Evolutionary conservation across 1,140 invertebrate genomes (phyloP), one percentile per base, ranked within the genome.

Genomic region (Cydia fagiglandana): DNA sequence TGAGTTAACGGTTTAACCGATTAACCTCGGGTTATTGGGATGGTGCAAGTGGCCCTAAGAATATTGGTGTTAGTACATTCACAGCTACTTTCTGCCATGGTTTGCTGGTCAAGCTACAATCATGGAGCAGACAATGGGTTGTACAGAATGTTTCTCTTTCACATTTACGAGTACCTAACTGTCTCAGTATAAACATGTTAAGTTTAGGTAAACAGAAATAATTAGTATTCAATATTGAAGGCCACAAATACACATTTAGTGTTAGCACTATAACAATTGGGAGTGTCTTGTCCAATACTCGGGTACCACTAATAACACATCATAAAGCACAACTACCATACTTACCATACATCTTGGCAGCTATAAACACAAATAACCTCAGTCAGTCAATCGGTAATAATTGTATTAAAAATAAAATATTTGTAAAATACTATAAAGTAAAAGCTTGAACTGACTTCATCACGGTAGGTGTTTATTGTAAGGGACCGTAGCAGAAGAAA

Each of bases 321-420:
- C 53, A 56, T 74, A 76, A 79, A 76, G 56, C 79, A 50, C 64
- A 53, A 17, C 68, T 74, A 68, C 66, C 34, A 78, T 88, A 91
- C 88, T 91, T 79, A 91, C 88, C 86, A 81, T 89, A 85, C 84
- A 87, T 88, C 86, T 89, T 92, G 85, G 85, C 86, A 84, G 90
- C 90, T 92, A 91, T 73, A 88, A 90, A 47, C 83, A 82, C 77
- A 81, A 76, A 78, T 75, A 38, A 74, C 74, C 38, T 76, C 34
- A 15, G 34, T 75, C 15, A 66, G 6, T 77, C 5, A 50, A 24
- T 17, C 7, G 20, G 74, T 12, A 78, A 74, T 74, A 50, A 20
- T n/a, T n/a, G n/a, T n/a, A n/a, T n/a, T n/a, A n/a, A n/a, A 53
- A 70, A 30, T 41, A 47, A 47, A 1, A 50, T 50, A 50, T 15